A percentile compares a stretch with the other conserved stretches of the same genome.
Evolutionary conservation across 1,140 invertebrate species (phyloP).

Genomic region (Zaprionus ornatus): DNA sequence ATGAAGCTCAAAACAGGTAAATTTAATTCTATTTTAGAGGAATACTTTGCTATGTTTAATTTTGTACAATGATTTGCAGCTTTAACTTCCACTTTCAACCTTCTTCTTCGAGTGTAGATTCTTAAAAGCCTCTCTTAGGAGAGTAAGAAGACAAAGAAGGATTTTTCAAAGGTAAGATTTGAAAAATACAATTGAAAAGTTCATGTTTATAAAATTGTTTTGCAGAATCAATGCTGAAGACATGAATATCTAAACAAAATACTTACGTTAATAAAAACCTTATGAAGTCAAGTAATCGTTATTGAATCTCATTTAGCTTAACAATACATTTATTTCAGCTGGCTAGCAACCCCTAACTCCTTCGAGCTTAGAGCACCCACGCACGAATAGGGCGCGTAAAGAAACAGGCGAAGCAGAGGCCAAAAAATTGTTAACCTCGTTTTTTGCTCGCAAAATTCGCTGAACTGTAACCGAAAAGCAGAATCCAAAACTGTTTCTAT

Average conservation of each 20-base stretch:
- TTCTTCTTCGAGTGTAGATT: too few relatives aligned
- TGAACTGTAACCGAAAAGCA: slow-evolving; percentile 50
- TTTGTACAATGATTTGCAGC: too few relatives aligned
- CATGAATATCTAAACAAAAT: too few relatives aligned
- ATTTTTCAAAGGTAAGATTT: too few relatives aligned
- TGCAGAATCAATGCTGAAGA: too few relatives aligned
- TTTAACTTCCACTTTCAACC: too few relatives aligned
- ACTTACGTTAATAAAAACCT: too few relatives aligned
- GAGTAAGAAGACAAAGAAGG: not conserved
- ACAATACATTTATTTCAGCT: not conserved
- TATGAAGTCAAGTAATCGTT: too few relatives aligned
- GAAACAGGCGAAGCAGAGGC: not conserved
- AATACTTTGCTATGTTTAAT: too few relatives aligned
- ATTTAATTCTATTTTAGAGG: not conserved
- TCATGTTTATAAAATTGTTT: too few relatives aligned
- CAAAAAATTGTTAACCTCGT: slow-evolving; percentile 7
- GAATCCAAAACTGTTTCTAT: slow-evolving; percentile 11
- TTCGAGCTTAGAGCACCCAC: slow-evolving; percentile 20
- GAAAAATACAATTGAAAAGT: too few relatives aligned
- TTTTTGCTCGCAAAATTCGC: slow-evolving; percentile 46
- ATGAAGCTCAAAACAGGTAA: not conserved
- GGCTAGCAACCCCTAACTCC: not conserved
- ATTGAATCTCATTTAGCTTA: not conserved
- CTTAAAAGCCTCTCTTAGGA: not conserved
- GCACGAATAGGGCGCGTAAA: not conserved